Conservation (phyloP, 2,113 vertebrate genomes). For the Channa argus region DNA sequence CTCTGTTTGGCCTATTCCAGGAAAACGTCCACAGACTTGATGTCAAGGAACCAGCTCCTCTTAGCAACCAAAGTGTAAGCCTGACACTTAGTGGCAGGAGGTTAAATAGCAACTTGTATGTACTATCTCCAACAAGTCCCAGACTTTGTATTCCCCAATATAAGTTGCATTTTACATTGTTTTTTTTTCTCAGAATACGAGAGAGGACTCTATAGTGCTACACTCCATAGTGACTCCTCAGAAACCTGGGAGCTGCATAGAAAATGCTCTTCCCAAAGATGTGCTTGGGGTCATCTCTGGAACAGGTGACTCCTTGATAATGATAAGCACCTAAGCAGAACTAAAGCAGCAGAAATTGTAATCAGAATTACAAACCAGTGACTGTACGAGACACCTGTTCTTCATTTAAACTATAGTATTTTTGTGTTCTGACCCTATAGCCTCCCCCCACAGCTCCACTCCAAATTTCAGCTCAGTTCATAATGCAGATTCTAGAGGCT, state of each 20-base stretch:
- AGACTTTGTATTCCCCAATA: not conserved
- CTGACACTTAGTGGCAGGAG: constrained; percentile 55
- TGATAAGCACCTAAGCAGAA: not conserved
- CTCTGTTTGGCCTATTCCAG: constrained; percentile 93
- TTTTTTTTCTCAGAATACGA: constrained; percentile 80
- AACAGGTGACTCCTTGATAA: constrained; percentile 84
- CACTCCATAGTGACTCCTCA: constrained; percentile 88
- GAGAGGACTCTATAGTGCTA: constrained; percentile 85
- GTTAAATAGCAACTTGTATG: not conserved
- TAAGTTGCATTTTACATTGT: not conserved
- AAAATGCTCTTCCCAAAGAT: constrained; percentile 93
- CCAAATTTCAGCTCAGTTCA: constrained; percentile 90
- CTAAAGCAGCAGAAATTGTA: not conserved
- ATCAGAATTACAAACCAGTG: too few species aligned
- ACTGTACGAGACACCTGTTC: too few species aligned
- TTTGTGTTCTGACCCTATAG: constrained; percentile 71
- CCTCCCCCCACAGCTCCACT: constrained; percentile 92
- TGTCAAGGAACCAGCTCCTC: constrained; percentile 87
- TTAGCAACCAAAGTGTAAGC: constrained; percentile 86
- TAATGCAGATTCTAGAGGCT: constrained; percentile 94
- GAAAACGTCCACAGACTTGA: constrained; percentile 94
- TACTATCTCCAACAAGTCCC: not conserved
- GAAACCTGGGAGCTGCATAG: constrained; percentile 87
- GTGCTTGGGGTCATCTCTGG: constrained; percentile 95
- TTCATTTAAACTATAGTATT: not conserved